Evolutionary conservation across 2,888 invertebrate species (phyloP), one percentile per base, ranked within the genome.

Genomic region (Netelia virgata): DNA sequence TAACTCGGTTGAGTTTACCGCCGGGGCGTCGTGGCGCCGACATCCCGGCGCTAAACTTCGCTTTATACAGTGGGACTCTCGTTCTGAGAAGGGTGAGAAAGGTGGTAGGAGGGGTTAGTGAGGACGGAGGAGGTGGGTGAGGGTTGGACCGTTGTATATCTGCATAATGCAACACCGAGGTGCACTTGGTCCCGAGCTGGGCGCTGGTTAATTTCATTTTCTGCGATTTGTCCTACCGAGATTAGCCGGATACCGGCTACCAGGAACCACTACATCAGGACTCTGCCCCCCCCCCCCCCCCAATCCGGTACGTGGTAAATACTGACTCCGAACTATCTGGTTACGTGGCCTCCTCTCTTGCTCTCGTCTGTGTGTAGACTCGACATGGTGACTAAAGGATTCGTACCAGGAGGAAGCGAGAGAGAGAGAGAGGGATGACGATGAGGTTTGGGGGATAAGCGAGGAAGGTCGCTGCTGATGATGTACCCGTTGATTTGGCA

Each of bases 101-200:
- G 23, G 43, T 43, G 76, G 53, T 59, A 68, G 55, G 69, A 63
- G 64, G 74, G 55, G 61, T 14, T 11, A 50, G 5, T n/a, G 74
- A 61, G 74, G 59, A 53, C 16, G 20, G 47, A 59, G 59, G 64
- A 47, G 10, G 63, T 64, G 59, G 59, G 55, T 72, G 55, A 69
- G 70, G 63, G 76, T 77, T 50, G 55, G 61, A 64, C 61, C 41
- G 50, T 83, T 89, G 72, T 79, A 66, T 57, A 90, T 90, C 88
- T 89, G 88, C 90, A 90, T 90, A 90, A 90, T 90, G 88, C 87
- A 87, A 87, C 87, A 85, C 75, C 87, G 79, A 82, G 86, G 70
- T 85, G 85, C 86, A 86, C 85, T 87, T 79, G 73, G 80, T 28
- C 50, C 43, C 74, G 23, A 20, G 64, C 28, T 63, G 78, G 14